Base-by-base conservation (phyloP, 2,113 vertebrate species). In the Eupsittula cactorum region DNA sequence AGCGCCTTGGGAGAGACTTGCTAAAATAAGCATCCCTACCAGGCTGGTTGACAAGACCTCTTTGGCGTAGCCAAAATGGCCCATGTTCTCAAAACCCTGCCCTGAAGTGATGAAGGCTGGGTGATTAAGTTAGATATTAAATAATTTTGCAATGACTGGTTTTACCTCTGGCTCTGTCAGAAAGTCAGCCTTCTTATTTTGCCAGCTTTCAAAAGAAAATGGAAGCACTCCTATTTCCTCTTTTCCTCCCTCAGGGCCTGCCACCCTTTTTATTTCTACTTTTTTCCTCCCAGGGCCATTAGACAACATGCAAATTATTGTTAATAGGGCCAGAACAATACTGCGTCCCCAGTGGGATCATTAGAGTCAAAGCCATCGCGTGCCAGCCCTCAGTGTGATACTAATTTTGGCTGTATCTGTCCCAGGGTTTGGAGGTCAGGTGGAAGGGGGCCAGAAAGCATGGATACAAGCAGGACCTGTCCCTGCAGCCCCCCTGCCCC, bases 301-400 rank as follows among this genome's bases (percentile, higher is more conserved):
- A 96, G 88, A 86, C 96, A 89, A 57, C 88, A 96, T 93, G 82
- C 89, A 96, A 93, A 97, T 95, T 93, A 88, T 82, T 93, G 70
- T 95, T 97, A 97, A 90, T 94, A 94, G 87, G 86, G 82, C 94
- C 90, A 96, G 97, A 98, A 96, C 94, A 98, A 97, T 96, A 78
- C 94, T 91, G 81, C 24, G 29, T 92, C 96, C 95, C 90, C 93
- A 86, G 65, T 60, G 96, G 97, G 92, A 92, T 80, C 24, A 2
- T 95, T 97, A 94, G 92, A 95, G 96, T 78, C 87, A 84, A 62
- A 97, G 88, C 92, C 95, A 70, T 91, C 86, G 27, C 12, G 60
- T 97, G 97, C 92, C 95, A 97, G 95, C 91, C 92, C 94, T 96
- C 88, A 46, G 88, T 29, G 57, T 83, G 88, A 88, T 95, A 52